phyloP scores from a whole-genome alignment of 2,113 vertebrate species.

The Alligator sinensis region DNA sequence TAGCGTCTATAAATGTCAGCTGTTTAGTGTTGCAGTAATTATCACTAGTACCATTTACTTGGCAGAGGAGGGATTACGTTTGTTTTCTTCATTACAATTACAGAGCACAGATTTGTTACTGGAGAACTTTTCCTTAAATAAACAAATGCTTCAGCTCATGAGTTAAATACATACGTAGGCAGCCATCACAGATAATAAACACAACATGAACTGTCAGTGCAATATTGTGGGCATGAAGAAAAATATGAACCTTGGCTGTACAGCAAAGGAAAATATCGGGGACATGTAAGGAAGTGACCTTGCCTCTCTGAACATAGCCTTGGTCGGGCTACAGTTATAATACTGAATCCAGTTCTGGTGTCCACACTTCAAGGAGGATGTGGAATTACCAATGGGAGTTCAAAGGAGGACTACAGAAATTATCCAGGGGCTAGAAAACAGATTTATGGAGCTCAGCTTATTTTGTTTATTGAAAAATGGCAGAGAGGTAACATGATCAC shows the following conservation, averaged over 20 bases:
- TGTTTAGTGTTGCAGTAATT: slow-evolving; percentile 22
- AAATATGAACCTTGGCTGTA: background rate
- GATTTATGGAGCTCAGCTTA: background rate
- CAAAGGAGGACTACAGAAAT: background rate
- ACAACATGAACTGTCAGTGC: background rate
- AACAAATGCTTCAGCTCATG: slow-evolving; percentile 37
- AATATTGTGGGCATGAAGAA: background rate
- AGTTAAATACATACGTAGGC: slow-evolving; percentile 41
- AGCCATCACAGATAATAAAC: slow-evolving; percentile 2
- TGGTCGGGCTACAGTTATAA: background rate
- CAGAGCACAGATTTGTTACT: slow-evolving; percentile 55
- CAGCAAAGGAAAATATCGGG: background rate
- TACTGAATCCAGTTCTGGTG: background rate
- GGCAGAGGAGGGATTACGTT: slow-evolving; percentile 31
- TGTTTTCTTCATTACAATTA: slow-evolving; percentile 57
- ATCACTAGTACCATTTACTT: slow-evolving; percentile 33
- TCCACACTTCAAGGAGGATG: background rate
- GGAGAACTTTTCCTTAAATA: slow-evolving; percentile 36
- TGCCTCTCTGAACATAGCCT: background rate
- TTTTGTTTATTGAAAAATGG: background rate
- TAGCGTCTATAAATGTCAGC: slow-evolving; percentile 24
- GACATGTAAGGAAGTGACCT: background rate
- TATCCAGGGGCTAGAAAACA: background rate
- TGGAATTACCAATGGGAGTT: background rate
- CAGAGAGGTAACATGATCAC: background rate